Conservation (phyloP, 1,140 invertebrate species). For the Meteorus sp. region DNA sequence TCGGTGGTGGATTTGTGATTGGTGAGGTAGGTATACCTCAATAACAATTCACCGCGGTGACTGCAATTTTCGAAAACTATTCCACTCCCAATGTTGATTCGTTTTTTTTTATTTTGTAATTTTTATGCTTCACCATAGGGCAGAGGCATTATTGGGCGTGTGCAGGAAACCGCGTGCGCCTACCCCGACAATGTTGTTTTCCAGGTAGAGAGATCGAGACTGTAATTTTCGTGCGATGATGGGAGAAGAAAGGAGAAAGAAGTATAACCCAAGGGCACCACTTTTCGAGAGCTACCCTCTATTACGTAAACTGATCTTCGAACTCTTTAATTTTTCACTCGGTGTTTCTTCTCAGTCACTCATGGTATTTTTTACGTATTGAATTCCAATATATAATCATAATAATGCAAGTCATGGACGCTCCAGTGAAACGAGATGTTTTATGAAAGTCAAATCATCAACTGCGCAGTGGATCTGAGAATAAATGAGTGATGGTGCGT, state of each 20-base stretch:
- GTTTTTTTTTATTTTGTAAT: too few relatives aligned
- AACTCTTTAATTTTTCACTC: background rate
- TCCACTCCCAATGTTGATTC: too few relatives aligned
- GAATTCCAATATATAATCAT: constrained; percentile 1
- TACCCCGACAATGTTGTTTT: too few relatives aligned
- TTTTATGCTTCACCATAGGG: too few relatives aligned
- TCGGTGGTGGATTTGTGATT: constrained; percentile 1
- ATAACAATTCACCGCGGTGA: too few relatives aligned
- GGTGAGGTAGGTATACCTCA: too few relatives aligned
- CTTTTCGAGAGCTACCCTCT: constrained; percentile 27
- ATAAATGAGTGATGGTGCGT: background rate
- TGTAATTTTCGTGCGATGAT: constrained; percentile 13
- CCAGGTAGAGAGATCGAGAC: constrained; percentile 20
- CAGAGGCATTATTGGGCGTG: background rate
- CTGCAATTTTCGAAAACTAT: constrained; percentile 12
- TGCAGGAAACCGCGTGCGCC: constrained; percentile 12
- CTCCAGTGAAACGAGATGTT: constrained; percentile 8
- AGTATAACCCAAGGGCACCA: constrained; percentile 17
- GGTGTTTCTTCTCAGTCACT: background rate
- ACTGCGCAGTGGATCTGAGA: background rate
- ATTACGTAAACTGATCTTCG: constrained; percentile 20
- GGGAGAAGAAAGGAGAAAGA: constrained; percentile 6
- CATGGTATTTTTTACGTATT: constrained; percentile 6
- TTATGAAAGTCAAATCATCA: constrained; percentile 1
- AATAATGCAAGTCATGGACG: background rate